Base-by-base conservation (phyloP, 2,113 vertebrate genomes). In the Mastomys natalensis region DNA sequence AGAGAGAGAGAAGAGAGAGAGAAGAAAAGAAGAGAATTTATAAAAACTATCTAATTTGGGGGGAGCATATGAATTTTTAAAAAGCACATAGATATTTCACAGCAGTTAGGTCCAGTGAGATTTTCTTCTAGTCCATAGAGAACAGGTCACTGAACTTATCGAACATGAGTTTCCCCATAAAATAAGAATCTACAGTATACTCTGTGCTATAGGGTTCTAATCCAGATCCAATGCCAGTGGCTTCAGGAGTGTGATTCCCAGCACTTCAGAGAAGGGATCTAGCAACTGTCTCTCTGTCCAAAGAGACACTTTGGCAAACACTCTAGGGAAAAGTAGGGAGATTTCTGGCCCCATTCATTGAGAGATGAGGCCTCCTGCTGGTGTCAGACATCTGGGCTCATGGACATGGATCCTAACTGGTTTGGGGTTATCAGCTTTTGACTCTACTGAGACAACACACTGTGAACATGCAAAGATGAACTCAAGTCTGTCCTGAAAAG, bases 371-470 rank as follows among this genome's bases (percentile, higher is more conserved):
- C 40, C 89, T 64, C 60, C 60, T 60, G 70, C 1, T 48, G 45
- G n/a, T 76, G 0, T 70, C 74, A 55, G 43, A 29, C 45, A 70
- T 24, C 29, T n/a, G 43, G 43, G 53, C 82, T 89, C 58, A 11
- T 3, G 4, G 58, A 24, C 88, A 37, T 78, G 77, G 93, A 55
- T 91, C 81, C 45, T 81, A 70, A 58, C 72, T 73, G 72, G 24
- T 90, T 95, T 90, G 31, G 53, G 66, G 74, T 81, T 93, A 90
- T 80, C 58, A 95, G 3, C 80, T 81, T 45, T 93, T 94, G 88
- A 93, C 85, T 24, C 76, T 55, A 55, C 37, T 89, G 81, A 92
- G 72, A 92, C 94, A 97, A 96, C 97, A 92, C 12, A 7, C 68
- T 72, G n/a, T 81, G 51, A 17, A 91, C 34, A 24, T 92, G 29